Evolutionary conservation across 1,140 invertebrate species (phyloP).

Genomic region (Drosophila auraria): DNA sequence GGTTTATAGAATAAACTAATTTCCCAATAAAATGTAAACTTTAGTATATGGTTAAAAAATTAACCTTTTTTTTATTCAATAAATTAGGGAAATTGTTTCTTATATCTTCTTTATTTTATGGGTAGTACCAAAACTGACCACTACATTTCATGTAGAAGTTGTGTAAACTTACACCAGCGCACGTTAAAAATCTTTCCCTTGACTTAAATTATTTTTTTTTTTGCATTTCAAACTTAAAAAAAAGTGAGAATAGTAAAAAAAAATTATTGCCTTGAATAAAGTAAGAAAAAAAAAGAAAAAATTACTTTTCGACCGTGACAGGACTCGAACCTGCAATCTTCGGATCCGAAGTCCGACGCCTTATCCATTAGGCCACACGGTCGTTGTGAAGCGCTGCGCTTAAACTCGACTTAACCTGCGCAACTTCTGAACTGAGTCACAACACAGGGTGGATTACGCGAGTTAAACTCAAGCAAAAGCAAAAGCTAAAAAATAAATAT

Average conservation of each 20-base stretch:
- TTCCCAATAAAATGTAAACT: too few species aligned
- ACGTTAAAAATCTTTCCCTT: background rate
- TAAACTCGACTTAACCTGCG: conserved; percentile 37
- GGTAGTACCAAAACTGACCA: background rate
- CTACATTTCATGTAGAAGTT: conserved; percentile 9
- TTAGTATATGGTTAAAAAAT: too few species aligned
- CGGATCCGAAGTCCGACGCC: conserved; percentile 54
- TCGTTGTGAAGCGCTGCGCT: conserved; percentile 11
- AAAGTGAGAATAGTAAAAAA: background rate
- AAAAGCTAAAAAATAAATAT: background rate
- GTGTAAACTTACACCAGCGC: conserved; percentile 3
- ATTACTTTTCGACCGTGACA: conserved; percentile 39
- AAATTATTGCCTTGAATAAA: background rate
- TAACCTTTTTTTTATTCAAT: too few species aligned
- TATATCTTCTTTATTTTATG: background rate
- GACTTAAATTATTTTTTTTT: background rate
- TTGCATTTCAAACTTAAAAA: background rate
- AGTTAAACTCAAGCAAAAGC: background rate
- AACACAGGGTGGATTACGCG: conserved; percentile 22
- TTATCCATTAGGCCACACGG: conserved; percentile 55
- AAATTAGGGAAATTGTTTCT: too few species aligned
- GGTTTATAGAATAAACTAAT: too few species aligned
- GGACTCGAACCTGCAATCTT: conserved; percentile 55
- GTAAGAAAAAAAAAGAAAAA: conserved; percentile 27
- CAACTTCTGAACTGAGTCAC: conserved; percentile 16